Evolutionary conservation across 2,113 vertebrate genomes (phyloP).

Genomic region (Enhydra lutris): DNA sequence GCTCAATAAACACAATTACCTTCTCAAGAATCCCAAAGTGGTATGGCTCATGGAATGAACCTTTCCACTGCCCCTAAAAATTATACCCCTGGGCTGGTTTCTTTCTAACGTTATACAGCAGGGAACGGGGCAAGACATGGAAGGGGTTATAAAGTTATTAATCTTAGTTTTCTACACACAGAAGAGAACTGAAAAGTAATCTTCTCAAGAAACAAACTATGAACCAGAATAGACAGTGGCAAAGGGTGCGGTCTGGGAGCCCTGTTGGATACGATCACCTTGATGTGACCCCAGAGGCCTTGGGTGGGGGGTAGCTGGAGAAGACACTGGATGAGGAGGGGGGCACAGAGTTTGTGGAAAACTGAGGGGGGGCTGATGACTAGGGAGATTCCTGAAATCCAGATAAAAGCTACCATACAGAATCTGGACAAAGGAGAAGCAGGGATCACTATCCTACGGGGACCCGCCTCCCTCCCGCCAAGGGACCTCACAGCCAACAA

Average conservation of each 20-base stretch:
- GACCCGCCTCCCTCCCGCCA: not conserved
- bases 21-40: not conserved
- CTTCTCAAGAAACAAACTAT: not conserved
- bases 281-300: not conserved
- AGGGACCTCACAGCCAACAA: not conserved
- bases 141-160: not conserved
- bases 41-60: not conserved
- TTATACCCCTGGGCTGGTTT: not conserved
- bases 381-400: not conserved
- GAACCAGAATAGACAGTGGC: not conserved
- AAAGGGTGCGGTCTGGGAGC: not conserved
- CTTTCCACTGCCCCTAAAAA: not conserved
- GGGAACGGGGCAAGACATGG: not conserved
- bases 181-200: not conserved
- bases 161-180: not conserved
- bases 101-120: not conserved
- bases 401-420: not conserved
- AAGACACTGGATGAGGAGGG: not conserved
- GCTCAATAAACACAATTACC: not conserved
- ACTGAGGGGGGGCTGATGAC: not conserved
- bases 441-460: not conserved
- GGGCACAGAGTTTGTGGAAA: not conserved
- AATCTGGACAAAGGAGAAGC: not conserved
- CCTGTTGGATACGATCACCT: not conserved
- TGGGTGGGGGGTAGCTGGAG: not conserved